These are phyloP conservation scores for Babylonia areolata DNA, from an alignment of 1,140 invertebrate species.

Conservation along the genomic window DNA sequence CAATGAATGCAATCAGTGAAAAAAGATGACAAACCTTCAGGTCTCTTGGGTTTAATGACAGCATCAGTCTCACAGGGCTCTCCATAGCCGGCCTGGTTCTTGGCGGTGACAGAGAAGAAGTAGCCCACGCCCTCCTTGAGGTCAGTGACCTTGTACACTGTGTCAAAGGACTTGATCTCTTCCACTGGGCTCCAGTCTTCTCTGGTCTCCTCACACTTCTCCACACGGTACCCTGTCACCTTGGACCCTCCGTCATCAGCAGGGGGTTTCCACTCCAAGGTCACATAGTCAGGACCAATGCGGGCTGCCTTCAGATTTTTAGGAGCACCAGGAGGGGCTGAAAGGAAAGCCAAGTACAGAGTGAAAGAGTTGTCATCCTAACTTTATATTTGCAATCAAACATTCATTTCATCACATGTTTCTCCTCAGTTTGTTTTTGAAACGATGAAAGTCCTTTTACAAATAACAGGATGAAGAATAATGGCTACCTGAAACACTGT, in stretches of 20 bases:
- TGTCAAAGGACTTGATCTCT: constrained; percentile 56
- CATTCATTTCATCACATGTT: too few species aligned
- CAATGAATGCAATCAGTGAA: not conserved
- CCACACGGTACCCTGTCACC: constrained; percentile 80
- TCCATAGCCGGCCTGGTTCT: constrained; percentile 95
- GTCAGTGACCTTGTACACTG: constrained; percentile 81
- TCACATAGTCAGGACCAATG: constrained; percentile 94
- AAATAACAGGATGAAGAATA: too few species aligned
- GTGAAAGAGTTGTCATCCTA: not conserved
- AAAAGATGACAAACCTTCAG: constrained; percentile 52
- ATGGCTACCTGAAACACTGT: too few species aligned
- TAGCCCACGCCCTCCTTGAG: constrained; percentile 95
- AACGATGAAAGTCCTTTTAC: too few species aligned
- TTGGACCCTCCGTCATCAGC: constrained; percentile 94
- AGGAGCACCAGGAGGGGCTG: constrained; percentile 93
- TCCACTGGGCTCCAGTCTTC: constrained; percentile 68
- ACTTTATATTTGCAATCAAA: too few species aligned
- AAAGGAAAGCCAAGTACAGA: constrained; percentile 1
- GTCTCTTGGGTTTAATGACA: constrained; percentile 63
- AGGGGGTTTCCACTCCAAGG: constrained; percentile 94
- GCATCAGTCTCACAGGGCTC: constrained; percentile 90
- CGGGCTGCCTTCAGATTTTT: constrained; percentile 94
- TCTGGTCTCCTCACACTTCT: constrained; percentile 60
- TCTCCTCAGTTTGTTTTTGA: too few species aligned
- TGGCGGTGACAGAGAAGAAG: constrained; percentile 95